phyloP scores from a whole-genome alignment of 2,113 vertebrate genomes.

The Anguilla japonica region DNA sequence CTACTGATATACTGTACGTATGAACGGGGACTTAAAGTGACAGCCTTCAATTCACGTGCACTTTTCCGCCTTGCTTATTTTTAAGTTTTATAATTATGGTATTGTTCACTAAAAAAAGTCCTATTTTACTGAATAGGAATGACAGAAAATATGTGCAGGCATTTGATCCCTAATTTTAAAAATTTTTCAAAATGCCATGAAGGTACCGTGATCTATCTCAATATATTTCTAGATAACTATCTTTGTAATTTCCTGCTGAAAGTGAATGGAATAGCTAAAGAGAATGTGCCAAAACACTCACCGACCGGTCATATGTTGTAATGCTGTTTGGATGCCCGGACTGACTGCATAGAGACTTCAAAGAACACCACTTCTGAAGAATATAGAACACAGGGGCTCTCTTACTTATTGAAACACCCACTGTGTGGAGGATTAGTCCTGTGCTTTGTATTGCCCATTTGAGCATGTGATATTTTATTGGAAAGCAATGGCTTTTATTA shows the following conservation, averaged over 20 bases:
- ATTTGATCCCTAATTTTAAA: background rate
- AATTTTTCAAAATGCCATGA: too few relatives aligned
- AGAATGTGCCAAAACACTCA: background rate
- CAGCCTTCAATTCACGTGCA: background rate
- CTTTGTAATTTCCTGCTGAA: background rate
- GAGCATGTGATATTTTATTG: too few relatives aligned
- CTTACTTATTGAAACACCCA: too few relatives aligned
- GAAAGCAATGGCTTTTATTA: too few relatives aligned
- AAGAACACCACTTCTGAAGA: background rate
- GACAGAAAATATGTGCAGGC: background rate
- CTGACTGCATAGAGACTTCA: background rate
- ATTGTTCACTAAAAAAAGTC: background rate
- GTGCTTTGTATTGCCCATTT: too few relatives aligned
- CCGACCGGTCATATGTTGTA: background rate
- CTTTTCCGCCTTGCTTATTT: background rate
- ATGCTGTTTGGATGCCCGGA: background rate
- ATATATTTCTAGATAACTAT: background rate
- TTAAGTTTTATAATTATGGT: background rate
- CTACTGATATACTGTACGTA: background rate
- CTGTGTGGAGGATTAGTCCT: too few relatives aligned
- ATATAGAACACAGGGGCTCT: background rate
- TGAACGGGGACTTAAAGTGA: background rate
- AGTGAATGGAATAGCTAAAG: background rate
- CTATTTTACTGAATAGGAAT: background rate
- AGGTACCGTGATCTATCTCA: background rate